A percentile compares a stretch with the other conserved stretches of the same genome.
Conservation (phyloP, 23 tunicate genomes). For the Halocynthia aurantium region DNA sequence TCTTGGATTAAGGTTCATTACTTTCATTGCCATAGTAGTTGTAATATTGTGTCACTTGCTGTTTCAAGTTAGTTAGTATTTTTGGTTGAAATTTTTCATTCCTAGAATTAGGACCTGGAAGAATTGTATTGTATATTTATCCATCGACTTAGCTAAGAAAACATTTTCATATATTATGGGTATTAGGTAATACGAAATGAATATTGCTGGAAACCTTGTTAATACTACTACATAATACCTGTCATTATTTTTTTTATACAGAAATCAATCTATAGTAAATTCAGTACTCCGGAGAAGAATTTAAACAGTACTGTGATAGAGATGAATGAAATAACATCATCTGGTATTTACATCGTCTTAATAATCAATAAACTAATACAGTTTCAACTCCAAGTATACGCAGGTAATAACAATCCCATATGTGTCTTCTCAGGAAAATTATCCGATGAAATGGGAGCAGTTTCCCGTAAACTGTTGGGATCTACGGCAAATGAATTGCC, state of each 20-base stretch:
- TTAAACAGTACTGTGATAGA: background rate
- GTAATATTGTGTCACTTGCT: too few species aligned
- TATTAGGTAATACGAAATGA: too few species aligned
- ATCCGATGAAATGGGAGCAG: slow-evolving; percentile 12
- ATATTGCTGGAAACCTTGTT: too few species aligned
- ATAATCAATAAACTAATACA: background rate
- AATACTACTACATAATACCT: too few species aligned
- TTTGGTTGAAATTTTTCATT: background rate
- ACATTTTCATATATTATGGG: too few species aligned
- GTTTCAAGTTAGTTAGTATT: background rate
- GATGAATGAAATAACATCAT: slow-evolving; percentile 9
- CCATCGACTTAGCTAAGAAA: too few species aligned
- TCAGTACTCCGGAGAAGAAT: slow-evolving; percentile 4
- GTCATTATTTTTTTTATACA: too few species aligned
- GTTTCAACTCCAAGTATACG: background rate
- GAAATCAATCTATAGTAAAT: background rate
- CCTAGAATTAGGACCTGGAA: too few species aligned
- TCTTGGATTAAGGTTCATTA: too few species aligned
- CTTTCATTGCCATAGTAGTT: too few species aligned
- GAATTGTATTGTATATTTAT: too few species aligned
- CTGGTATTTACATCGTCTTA: background rate
- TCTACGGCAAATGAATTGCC: slow-evolving; percentile 9
- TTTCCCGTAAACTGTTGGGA: slow-evolving; percentile 13
- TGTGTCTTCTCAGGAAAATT: slow-evolving; percentile 5
- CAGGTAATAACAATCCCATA: background rate